Base-by-base conservation (phyloP, 1,140 invertebrate genomes). In the Rhopalosiphum padi region DNA sequence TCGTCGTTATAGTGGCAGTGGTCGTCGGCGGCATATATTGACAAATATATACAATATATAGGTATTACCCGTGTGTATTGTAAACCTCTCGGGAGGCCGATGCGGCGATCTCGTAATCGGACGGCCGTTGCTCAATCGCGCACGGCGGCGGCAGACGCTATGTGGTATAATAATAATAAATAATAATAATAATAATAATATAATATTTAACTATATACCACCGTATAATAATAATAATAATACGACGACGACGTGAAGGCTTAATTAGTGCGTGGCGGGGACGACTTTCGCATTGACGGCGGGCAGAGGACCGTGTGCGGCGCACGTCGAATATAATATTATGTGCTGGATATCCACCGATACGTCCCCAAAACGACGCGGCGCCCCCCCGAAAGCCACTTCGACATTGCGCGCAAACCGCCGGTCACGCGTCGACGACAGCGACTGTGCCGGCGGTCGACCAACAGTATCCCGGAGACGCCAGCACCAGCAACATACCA, bases 101-200 rank as follows among this genome's bases (percentile, higher is more conserved):
- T 77, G 60, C 25, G 43, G 30, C 43, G 30, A 35, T 89, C 87
- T 89, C 87, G 87, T 51, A 89, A 89, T 89, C 46, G n/a, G n/a
- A 7, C 87, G 87, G 30, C 8, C 2, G 48, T 89, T 89, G n/a
- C 87, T 46, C 87, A 89, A 89, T 89, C 87, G 87, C 48, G 48
- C n/a, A n/a, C 46, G 4, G 30, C 22, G 4, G 30, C 22, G 60
- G 41, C 85, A 86, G 85, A 86, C 41, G 41, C 25, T 18, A 30
- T 46, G 11, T 15, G 25, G 41, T 86, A 46, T 51, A 18, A 18
- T 51, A 51, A 51, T 48, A 48, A 15, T 48, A 48, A 46, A 46
- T 51, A 18, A 18, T 51, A 51, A 51, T 86, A 30, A 30, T 86
- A 43, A 46, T 43, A 23, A 43, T 43, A 43, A 30, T 43, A 43